Evolutionary conservation across 1,140 invertebrate genomes (phyloP), one percentile per base, ranked within the genome.

Genomic region (Babylonia areolata): DNA sequence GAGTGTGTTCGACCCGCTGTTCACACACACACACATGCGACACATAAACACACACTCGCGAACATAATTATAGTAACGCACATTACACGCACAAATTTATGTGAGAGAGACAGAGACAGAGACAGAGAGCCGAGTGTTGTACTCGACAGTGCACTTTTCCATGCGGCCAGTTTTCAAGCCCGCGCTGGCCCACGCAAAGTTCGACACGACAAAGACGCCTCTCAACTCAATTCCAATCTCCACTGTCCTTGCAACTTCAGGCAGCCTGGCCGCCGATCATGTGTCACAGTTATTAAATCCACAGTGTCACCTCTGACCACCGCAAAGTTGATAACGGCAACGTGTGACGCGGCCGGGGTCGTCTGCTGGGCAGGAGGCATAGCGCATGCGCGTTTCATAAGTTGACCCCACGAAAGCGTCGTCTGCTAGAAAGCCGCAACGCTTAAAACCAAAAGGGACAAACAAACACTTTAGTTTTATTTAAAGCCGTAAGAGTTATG

Each of bases 201-300:
- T 28, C 28, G 58, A n/a, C 28, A 23, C 58, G 58, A 64, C 28
- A 0, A 64, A 64, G 28, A 3, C 23, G 58, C 0, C 58, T 0
- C 58, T 64, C 20, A 64, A 64, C 5, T 64, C 58, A 64, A 23
- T n/a, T n/a, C n/a, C n/a, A n/a, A n/a, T n/a, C n/a, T n/a, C n/a
- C n/a, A n/a, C n/a, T n/a, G n/a, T n/a, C n/a, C n/a, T n/a, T n/a
- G n/a, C n/a, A n/a, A n/a, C n/a, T n/a, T n/a, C n/a, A 64, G 12
- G 20, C 20, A 23, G 28, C 12, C 17, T 6, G 23, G 20, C 58
- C 58, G 58, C 28, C 58, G 58, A 64, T 64, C 58, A 64, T n/a
- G 58, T 64, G 58, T 64, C 58, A 64, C 28, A 64, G 58, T 28
- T 64, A 64, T 64, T 64, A 64, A 64, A 64, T 64, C 58, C 58